Base-by-base conservation (phyloP, 2,113 vertebrate species). In the Daphoenositta chrysoptera region DNA sequence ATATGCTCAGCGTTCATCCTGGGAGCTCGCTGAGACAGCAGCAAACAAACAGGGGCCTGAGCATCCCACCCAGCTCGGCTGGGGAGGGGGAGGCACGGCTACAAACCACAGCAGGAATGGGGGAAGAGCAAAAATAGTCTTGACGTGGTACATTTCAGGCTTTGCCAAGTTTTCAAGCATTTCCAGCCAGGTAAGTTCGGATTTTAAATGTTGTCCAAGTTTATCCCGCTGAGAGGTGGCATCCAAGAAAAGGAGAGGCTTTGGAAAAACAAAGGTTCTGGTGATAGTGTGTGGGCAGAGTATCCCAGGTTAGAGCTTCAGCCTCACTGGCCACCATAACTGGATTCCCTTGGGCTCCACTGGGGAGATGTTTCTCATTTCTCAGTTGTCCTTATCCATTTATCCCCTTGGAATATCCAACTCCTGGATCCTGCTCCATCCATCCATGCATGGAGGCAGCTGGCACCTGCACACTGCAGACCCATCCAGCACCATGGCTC, bases 401-500 rank as follows among this genome's bases (percentile, higher is more conserved):
- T 35, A 66, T 50, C n/a, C 26, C 26, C 33, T 53, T 1, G 15
- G 24, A 48, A 64, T 13, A 69, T 6, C 13, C 35, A 18, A 0
- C 15, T 88, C 58, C 64, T 60, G 37, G 13, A 65, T 68, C 17
- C 27, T 6, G 0, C 30, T 88, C 15, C 64, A 63, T 42, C 45
- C 64, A 44, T 83, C 19, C 40, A 33, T 2, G 8, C 19, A 15
- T 7, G 15, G 3, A 45, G 77, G 31, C 15, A 77, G 24, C 7
- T 60, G 48, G 27, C 11, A 24, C 10, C 21, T 18, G 53, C 48
- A 28, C 16, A 3, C 24, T 13, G 47, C 60, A 64, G 45, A 48
- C 11, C 20, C 14, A 44, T n/a, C 20, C 0, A 0, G 13, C 31
- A 40, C n/a, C 5, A 0, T 1, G 7, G 21, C 13, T 12, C 23